phyloP scores from a whole-genome alignment of 2,113 vertebrate genomes.

The Petaurus breviceps region DNA sequence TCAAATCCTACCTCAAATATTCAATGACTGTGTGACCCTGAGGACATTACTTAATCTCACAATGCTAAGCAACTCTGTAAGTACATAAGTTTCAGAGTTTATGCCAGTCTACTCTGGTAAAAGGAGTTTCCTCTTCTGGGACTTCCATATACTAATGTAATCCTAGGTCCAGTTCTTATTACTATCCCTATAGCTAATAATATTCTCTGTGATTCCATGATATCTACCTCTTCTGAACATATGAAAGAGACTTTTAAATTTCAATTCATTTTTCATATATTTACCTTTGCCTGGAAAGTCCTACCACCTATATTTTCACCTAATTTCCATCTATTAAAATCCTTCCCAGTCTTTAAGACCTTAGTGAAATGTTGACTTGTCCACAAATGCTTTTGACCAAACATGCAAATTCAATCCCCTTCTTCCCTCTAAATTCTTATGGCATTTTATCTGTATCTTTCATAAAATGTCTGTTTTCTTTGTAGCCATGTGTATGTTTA shows the following conservation, averaged over 20 bases:
- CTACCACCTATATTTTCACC: not conserved
- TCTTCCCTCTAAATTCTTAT: not conserved
- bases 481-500: not conserved
- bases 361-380: not conserved
- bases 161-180: not conserved
- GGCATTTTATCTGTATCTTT: not conserved
- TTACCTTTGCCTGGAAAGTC: not conserved
- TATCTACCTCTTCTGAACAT: not conserved
- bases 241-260: not conserved
- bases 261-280: not conserved
- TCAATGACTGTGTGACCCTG: not conserved
- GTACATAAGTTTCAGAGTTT: not conserved
- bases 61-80: not conserved
- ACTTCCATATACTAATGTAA: not conserved
- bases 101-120: not conserved
- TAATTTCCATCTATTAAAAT: not conserved
- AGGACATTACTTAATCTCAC: not conserved
- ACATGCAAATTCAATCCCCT: not conserved
- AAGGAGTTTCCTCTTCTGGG: not conserved
- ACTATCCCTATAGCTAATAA: not conserved
- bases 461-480: not conserved
- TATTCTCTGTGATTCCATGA: not conserved
- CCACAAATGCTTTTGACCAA: not conserved
- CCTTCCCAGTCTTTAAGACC: not conserved
- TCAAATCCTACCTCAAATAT: not conserved